Evolutionary conservation across 2,113 vertebrate species (phyloP).

Genomic region (Felis catus): F.catus_Fca126_mat1.0 CM031417.1:75087501-75088000

Average conservation of each 20-base stretch:
- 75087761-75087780: neutral
- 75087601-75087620: neutral
- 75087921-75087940: neutral
- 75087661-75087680: slow-evolving; percentile 17
- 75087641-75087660: slow-evolving; percentile 35
- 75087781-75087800: neutral
- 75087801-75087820: slow-evolving; percentile 23
- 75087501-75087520: neutral
- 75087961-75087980: slow-evolving; percentile 11
- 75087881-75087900: neutral
- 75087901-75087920: neutral
- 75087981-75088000: neutral
- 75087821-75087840: neutral
- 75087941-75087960: neutral
- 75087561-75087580: neutral
- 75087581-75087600: neutral
- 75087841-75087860: neutral
- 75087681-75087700: neutral
- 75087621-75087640: slow-evolving; percentile 40
- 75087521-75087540: neutral
- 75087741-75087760: accelerated
- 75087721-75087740: neutral
- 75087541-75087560: neutral
- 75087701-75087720: neutral
- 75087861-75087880: neutral